Evolutionary conservation across 2,797 vertebrate species (phyloP), one percentile per base, ranked within the genome.

Genomic region (Coreius guichenoti): DNA sequence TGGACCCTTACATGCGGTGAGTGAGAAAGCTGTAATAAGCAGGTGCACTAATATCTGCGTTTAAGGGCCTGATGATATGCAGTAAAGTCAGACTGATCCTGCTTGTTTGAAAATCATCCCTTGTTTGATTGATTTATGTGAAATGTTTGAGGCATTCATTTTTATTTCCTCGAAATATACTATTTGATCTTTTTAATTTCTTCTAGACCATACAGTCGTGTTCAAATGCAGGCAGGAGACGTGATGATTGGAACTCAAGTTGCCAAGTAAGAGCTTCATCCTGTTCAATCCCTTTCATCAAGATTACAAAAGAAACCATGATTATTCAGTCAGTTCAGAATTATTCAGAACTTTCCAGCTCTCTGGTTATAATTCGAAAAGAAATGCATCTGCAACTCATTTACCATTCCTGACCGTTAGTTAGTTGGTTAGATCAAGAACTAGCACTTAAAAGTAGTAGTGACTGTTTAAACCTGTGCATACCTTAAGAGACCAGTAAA

Each of bases 1-100:
- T 99, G 58, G 97, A 98, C 89, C 97, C 97, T 21, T 99, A 98
- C 88, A 98, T 99, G 97, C 96, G 98, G 97, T 98, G 94, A 36
- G 89, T 75, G 11, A 47, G 3, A 43, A 63, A 73, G 19, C 14
- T 72, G 26, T 47, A 73, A 67, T 21, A 4, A 67, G 43, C 36
- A 56, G 9, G n/a, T 61, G 69, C 65, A n/a, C 0, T 26, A 45
- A 29, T 39, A 58, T 81, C n/a, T 39, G 5, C 9, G 73, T 45
- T 58, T 56, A 29, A 70, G 14, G 8, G 26, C 16, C n/a, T 58
- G 8, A 43, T 45, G 8, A 26, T 2, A 63, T 61, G 1, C 8
- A 69, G 2, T 51, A n/a, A 17, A 70, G 33, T 73, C n/a, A 58
- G 9, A 14, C 14, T 70, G 23, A 23, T 68, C 7, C 1, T 67